These are phyloP conservation scores for Drosophila eohydei DNA, from an alignment of 2,888 invertebrate species.

Conservation along the genomic window DNA sequence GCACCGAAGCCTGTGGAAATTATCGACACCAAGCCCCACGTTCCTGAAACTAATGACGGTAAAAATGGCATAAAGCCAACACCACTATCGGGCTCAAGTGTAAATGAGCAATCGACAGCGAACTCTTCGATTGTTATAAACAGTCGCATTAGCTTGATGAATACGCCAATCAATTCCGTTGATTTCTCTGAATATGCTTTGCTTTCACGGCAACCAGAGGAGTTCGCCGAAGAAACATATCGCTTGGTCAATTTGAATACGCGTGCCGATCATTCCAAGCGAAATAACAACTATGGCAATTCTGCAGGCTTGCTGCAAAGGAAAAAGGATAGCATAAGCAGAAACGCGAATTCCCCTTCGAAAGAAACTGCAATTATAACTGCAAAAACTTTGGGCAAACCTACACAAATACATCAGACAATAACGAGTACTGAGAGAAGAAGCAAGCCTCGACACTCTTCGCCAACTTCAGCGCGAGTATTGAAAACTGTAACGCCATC, in stretches of 20 bases:
- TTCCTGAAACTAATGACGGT: conserved; percentile 43
- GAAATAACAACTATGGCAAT: conserved; percentile 89
- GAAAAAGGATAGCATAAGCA: conserved; percentile 92
- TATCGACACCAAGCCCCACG: conserved; percentile 76
- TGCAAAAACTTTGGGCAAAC: conserved; percentile 93
- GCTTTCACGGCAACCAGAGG: conserved; percentile 92
- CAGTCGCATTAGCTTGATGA: conserved; percentile 32
- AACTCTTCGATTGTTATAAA: conserved; percentile 29
- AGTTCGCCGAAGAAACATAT: conserved; percentile 93
- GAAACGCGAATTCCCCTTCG: conserved; percentile 91
- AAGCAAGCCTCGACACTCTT: conserved; percentile 86
- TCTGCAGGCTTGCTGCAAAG: conserved; percentile 93
- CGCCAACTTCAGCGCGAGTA: conserved; percentile 88
- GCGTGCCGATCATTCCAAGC: conserved; percentile 85
- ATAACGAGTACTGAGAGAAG: conserved; percentile 86
- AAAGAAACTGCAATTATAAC: conserved; percentile 87
- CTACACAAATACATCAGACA: conserved; percentile 94
- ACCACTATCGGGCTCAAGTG: conserved; percentile 37
- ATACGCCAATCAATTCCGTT: conserved; percentile 86
- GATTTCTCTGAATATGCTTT: conserved; percentile 94
- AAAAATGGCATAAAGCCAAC: conserved; percentile 74
- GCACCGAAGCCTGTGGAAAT: conserved; percentile 53
- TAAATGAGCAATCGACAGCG: conserved; percentile 40
- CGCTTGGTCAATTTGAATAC: conserved; percentile 92
- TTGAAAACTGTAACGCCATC: conserved; percentile 91